phyloP scores from a whole-genome alignment of 1,140 invertebrate genomes.

The Eufriesea mexicana region DNA sequence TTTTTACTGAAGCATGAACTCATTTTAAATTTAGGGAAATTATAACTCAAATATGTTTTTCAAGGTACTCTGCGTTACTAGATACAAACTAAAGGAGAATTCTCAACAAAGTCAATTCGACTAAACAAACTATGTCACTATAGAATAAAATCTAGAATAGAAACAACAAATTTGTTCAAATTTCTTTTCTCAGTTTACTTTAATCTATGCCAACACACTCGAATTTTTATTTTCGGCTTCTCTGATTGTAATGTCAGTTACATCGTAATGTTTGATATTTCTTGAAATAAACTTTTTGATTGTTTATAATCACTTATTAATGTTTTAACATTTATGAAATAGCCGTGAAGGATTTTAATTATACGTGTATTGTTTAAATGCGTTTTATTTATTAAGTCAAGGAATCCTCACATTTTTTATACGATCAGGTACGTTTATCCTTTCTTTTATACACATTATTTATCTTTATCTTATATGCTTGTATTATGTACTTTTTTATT shows the following conservation, averaged over 20 bases:
- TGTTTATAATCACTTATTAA: slow-evolving; percentile 23
- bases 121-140: not conserved
- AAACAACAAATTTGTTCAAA: slow-evolving; percentile 29
- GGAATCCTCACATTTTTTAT: not conserved
- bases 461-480: slow-evolving; percentile 13
- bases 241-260: slow-evolving; percentile 38
- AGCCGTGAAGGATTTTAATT: slow-evolving; percentile 24
- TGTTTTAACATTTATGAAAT: slow-evolving; percentile 32
- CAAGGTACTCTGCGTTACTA: not conserved
- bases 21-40: slow-evolving; percentile 1
- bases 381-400: slow-evolving; percentile 31
- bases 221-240: slow-evolving; percentile 41
- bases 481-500: not conserved
- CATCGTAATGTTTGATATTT: slow-evolving; percentile 30
- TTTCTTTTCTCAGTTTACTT: slow-evolving; percentile 29
- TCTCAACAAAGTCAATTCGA: not conserved
- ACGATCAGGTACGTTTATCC: slow-evolving; percentile 34
- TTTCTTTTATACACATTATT: slow-evolving; percentile 16
- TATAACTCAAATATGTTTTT: not conserved
- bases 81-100: slow-evolving; percentile 2
- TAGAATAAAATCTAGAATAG: slow-evolving; percentile 18
- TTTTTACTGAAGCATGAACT: not conserved
- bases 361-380: slow-evolving; percentile 32
- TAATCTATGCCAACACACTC: slow-evolving; percentile 26
- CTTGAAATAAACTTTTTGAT: slow-evolving; percentile 29